Conservation (phyloP, 1,140 invertebrate genomes). For the Drosophila pallidifrons region DNA sequence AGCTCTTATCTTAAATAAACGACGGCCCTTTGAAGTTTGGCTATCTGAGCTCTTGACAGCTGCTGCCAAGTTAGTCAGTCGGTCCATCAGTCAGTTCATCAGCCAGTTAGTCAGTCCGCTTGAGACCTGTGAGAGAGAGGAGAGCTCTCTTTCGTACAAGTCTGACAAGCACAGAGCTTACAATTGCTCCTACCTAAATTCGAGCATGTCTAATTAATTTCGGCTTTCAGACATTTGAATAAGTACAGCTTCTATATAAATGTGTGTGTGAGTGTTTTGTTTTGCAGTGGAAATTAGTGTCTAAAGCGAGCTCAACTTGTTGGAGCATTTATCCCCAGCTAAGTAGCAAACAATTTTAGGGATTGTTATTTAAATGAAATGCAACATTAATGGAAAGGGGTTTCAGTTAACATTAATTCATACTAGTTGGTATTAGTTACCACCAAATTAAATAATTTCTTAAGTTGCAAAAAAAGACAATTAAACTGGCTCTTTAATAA, state of each 20-base stretch:
- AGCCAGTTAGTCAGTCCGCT: too few relatives aligned
- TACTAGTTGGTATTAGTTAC: neutral
- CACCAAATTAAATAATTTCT: neutral
- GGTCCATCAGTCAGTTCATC: too few relatives aligned
- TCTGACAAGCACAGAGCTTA: slow-evolving; percentile 30
- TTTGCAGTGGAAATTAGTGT: neutral
- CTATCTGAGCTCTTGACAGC: slow-evolving; percentile 36
- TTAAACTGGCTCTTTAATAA: too few relatives aligned
- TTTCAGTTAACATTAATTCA: neutral
- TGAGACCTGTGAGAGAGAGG: slow-evolving; percentile 10
- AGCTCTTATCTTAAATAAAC: slow-evolving; percentile 9
- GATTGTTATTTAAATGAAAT: neutral
- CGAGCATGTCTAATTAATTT: slow-evolving; percentile 46
- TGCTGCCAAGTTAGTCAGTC: slow-evolving; percentile 19
- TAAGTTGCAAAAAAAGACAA: too few relatives aligned
- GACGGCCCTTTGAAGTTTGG: slow-evolving; percentile 52
- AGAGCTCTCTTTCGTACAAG: slow-evolving; percentile 2
- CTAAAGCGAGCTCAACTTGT: neutral
- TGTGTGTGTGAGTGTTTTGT: neutral
- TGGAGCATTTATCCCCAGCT: neutral
- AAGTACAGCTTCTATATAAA: slow-evolving; percentile 4
- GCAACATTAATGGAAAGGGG: neutral
- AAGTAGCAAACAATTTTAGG: slow-evolving; percentile 1
- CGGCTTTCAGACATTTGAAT: slow-evolving; percentile 27
- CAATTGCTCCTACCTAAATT: slow-evolving; percentile 1